Percentiles rank a stretch among this genome's conserved stretches.
These are phyloP conservation scores for Oryzaephilus surinamensis DNA, from an alignment of 1,140 invertebrate genomes.

Conservation along the genomic window DNA sequence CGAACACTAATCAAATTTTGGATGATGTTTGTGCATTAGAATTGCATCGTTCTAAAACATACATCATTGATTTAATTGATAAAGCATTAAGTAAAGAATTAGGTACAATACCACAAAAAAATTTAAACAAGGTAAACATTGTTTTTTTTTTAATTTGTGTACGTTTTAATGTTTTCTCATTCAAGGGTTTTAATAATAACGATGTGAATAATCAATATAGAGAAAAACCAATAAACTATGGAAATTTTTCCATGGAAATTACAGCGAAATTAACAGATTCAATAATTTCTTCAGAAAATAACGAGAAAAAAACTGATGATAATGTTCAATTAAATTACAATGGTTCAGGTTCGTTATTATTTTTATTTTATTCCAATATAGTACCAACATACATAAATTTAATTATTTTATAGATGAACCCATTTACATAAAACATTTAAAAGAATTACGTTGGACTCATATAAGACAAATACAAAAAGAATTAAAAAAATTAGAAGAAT, in stretches of 20 bases:
- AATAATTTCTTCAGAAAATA: too few species aligned
- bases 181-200: too few species aligned
- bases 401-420: constrained; percentile 6
- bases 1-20: constrained; percentile 1
- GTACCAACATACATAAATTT: too few species aligned
- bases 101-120: constrained; percentile 22
- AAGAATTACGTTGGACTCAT: constrained; percentile 35
- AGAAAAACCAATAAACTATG: too few species aligned
- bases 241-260: too few species aligned
- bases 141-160: neutral
- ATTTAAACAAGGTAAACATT: constrained; percentile 3
- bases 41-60: constrained; percentile 36
- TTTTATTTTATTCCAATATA: too few species aligned
- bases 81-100: constrained; percentile 33
- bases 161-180: neutral
- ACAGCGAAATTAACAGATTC: too few species aligned
- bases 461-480: constrained; percentile 38
- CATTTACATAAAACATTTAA: constrained; percentile 30
- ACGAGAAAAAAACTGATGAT: too few species aligned
- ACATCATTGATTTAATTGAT: constrained; percentile 38
- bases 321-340: too few species aligned
- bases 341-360: too few species aligned
- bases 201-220: too few species aligned
- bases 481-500: constrained; percentile 32
- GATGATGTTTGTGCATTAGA: constrained; percentile 29